phyloP scores from a whole-genome alignment of 2,113 vertebrate genomes.

The Ochotona princeps region DNA sequence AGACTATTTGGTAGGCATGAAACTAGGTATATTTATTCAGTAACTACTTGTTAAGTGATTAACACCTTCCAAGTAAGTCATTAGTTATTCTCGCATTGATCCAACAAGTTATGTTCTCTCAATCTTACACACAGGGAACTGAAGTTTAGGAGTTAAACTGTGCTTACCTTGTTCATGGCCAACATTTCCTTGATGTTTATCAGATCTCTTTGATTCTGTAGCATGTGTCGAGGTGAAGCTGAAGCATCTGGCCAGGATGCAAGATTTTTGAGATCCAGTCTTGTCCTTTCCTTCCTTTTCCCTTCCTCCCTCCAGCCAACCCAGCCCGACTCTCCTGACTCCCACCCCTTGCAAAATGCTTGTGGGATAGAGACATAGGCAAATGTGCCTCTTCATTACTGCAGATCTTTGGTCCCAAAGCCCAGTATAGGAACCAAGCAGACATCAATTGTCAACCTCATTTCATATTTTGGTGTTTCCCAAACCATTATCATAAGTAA shows the following conservation, averaged over 20 bases:
- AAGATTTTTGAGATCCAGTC: conserved; percentile 39
- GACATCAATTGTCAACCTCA: not conserved
- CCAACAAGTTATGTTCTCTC: not conserved
- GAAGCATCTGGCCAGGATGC: not conserved
- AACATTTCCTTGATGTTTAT: conserved; percentile 18
- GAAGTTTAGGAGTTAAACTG: not conserved
- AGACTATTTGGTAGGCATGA: not conserved
- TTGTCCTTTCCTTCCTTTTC: not conserved
- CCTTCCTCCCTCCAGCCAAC: not conserved
- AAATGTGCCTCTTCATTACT: not conserved
- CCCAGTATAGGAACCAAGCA: not conserved
- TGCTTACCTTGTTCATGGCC: not conserved
- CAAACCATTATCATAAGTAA: conserved; percentile 41
- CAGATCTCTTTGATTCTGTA: conserved; percentile 3
- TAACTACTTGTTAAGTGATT: not conserved
- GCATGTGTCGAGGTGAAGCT: not conserved
- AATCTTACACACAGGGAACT: not conserved
- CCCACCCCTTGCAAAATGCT: not conserved
- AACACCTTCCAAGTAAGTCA: not conserved
- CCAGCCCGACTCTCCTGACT: not conserved
- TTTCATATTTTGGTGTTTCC: not conserved
- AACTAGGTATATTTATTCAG: not conserved
- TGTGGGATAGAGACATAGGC: not conserved
- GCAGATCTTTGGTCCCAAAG: not conserved
- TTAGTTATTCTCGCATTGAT: conserved; percentile 1